Base-by-base conservation (phyloP, 1,140 invertebrate species). In the Drosophila navojoa region DNA sequence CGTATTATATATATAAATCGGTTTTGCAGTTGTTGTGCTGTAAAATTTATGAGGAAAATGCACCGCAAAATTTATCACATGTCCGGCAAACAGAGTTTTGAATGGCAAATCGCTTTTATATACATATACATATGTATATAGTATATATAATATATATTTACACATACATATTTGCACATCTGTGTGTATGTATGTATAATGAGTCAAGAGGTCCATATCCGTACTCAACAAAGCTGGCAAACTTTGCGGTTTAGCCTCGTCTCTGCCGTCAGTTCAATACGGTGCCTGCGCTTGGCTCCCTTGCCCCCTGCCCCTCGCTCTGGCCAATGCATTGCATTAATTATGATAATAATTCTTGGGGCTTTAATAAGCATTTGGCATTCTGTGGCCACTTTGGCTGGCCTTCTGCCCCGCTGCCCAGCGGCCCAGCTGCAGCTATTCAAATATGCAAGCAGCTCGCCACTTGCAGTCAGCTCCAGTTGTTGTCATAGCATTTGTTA, bases 31-130 rank as follows among this genome's bases (percentile, higher is more conserved):
- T 75, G 62, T 44, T 66, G n/a, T 71, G 69, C 54, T 71, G 53
- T 64, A 49, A 70, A 76, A 86, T 87, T 86, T 82, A 86, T 86
- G 82, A 59, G 76, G 52, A 76, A 62, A 89, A 71, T 79, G 53
- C 52, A 79, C 82, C 84, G 67, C 82, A 87, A 87, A 79, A 87
- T 87, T 89, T 79, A 87, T 89, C 84, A 89, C 76, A 79, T 71
- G 71, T 79, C 76, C 79, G 58, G 69, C 60, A 64, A 47, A 44
- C 27, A 13, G 13, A 69, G 61, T n/a, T 76, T 58, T 78, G 64
- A 68, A 67, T 69, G 66, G 50, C 61, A 76, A 76, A 76, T 75
- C 66, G 25, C 42, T 75, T 60, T 45, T 53, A 55, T 71, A 42
- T 54, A 35, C 9, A 32, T 35, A 62, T 19, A 47, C 35, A 54